phyloP scores from a whole-genome alignment of 2,888 invertebrate genomes.

The Polydrusus pterygomalis region DNA sequence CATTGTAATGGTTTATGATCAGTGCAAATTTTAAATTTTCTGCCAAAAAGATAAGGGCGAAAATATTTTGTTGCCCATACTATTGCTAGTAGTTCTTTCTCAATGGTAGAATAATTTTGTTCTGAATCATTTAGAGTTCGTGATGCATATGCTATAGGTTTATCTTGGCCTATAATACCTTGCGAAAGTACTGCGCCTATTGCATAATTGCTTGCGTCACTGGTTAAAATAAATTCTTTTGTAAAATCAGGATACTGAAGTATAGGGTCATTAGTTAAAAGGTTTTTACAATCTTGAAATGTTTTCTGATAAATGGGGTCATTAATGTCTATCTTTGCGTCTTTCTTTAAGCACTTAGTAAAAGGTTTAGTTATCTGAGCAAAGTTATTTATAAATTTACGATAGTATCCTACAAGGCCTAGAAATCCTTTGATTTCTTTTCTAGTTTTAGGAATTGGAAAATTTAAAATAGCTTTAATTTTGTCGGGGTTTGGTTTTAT shows the following conservation, averaged over 20 bases:
- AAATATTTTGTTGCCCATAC: too few species aligned
- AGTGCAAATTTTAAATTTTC: too few species aligned
- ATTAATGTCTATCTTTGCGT: not conserved
- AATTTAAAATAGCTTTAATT: slow-evolving; percentile 54
- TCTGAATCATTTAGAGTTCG: too few species aligned
- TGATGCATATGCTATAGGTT: too few species aligned
- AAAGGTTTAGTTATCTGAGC: slow-evolving; percentile 47
- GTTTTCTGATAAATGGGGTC: not conserved
- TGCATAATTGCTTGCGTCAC: too few species aligned
- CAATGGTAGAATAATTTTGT: too few species aligned
- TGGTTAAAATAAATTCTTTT: slow-evolving; percentile 58
- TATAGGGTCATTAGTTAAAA: slow-evolving; percentile 57
- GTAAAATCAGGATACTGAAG: slow-evolving; percentile 45
- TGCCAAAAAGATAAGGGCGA: too few species aligned
- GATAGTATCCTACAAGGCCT: slow-evolving; percentile 55
- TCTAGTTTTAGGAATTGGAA: slow-evolving; percentile 54
- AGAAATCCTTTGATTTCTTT: slow-evolving; percentile 59
- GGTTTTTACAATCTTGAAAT: slow-evolving; percentile 53
- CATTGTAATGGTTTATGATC: too few species aligned
- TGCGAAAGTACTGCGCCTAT: too few species aligned
- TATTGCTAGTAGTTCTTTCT: too few species aligned
- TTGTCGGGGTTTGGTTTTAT: slow-evolving; percentile 56
- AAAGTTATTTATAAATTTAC: slow-evolving; percentile 55
- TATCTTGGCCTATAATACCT: too few species aligned
- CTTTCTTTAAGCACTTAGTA: slow-evolving; percentile 43